Conservation (phyloP, 1,140 invertebrate genomes). For the Rhagoletis zephyria region DNA sequence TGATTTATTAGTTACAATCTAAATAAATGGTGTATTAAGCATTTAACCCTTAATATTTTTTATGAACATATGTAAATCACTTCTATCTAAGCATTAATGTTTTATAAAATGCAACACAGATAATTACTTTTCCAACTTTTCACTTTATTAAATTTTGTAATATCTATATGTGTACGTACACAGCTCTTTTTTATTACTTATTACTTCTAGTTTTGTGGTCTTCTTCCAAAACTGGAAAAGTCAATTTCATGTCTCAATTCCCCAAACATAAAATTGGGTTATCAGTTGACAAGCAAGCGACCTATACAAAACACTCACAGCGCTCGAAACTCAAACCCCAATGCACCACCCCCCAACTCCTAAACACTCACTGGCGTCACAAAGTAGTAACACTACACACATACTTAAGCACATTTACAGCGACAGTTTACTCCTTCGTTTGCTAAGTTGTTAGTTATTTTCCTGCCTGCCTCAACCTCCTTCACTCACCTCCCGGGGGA, state of each 20-base stretch:
- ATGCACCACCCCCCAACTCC: too few species aligned
- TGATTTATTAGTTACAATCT: too few species aligned
- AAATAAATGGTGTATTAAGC: too few species aligned
- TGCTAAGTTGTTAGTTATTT: neutral
- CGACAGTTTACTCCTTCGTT: neutral
- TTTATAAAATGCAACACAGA: neutral
- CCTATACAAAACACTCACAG: neutral
- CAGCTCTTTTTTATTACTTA: neutral
- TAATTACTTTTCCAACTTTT: neutral
- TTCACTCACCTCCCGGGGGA: neutral
- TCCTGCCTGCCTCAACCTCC: neutral
- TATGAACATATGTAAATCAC: too few species aligned
- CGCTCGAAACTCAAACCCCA: too few species aligned
- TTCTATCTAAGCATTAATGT: too few species aligned
- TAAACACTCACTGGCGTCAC: neutral
- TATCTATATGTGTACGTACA: neutral
- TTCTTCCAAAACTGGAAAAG: slow-evolving; percentile 13
- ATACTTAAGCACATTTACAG: too few species aligned
- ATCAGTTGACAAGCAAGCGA: slow-evolving; percentile 32
- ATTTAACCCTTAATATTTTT: too few species aligned
- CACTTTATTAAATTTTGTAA: neutral
- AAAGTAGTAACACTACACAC: neutral
- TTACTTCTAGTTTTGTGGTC: neutral
- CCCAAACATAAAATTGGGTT: slow-evolving; percentile 30
- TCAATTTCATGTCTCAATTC: slow-evolving; percentile 44